phyloP scores from a whole-genome alignment of 2,888 invertebrate genomes.

The Hypercompe scribonia region DNA sequence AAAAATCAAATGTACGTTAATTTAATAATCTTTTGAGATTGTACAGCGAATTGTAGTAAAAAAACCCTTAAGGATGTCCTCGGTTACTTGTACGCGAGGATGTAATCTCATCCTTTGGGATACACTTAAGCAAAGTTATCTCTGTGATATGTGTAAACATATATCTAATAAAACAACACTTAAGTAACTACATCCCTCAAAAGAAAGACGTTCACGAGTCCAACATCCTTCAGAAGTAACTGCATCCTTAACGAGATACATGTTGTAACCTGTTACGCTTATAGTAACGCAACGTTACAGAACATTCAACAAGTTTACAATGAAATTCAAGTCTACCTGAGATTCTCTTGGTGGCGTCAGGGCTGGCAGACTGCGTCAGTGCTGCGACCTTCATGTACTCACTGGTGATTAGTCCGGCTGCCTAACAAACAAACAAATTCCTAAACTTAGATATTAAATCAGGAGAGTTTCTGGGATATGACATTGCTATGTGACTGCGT shows the following conservation, averaged over 20 bases:
- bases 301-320: background rate
- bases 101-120: too few species aligned
- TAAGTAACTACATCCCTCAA: too few species aligned
- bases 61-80: too few species aligned
- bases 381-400: slow-evolving; percentile 94
- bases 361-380: slow-evolving; percentile 93
- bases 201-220: too few species aligned
- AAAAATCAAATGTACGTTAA: background rate
- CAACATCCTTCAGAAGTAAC: background rate
- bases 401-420: slow-evolving; percentile 94
- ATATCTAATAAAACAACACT: too few species aligned
- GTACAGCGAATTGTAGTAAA: too few species aligned
- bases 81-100: too few species aligned
- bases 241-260: background rate
- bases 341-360: slow-evolving; percentile 95
- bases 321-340: slow-evolving; percentile 90
- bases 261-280: background rate
- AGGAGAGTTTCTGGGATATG: too few species aligned
- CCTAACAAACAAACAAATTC: slow-evolving; percentile 66
- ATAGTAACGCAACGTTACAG: background rate
- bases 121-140: too few species aligned
- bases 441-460: background rate
- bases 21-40: too few species aligned
- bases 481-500: too few species aligned
- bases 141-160: too few species aligned